A percentile compares a stretch with the other conserved stretches of the same genome.
phyloP scores from a whole-genome alignment of 2,888 invertebrate genomes.

The Bombylius major region DNA sequence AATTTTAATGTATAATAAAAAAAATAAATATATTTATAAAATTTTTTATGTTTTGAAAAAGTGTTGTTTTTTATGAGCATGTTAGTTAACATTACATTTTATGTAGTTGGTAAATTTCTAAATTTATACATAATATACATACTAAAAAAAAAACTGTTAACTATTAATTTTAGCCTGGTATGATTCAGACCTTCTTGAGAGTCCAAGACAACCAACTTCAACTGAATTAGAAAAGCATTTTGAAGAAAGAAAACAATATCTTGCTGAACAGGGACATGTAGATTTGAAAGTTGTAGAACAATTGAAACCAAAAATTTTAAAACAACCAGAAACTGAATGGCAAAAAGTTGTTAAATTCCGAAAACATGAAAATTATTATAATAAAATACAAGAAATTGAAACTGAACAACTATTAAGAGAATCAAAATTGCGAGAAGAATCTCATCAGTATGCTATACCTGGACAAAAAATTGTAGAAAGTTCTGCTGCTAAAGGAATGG shows the following conservation, averaged over 20 bases:
- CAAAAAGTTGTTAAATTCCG: conserved; percentile 68
- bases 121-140: no score
- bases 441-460: conserved; percentile 72
- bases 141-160: no score
- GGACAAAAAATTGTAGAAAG: conserved; percentile 66
- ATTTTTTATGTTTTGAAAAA: no score
- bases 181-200: conserved; percentile 72
- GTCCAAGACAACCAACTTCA: conserved; percentile 65
- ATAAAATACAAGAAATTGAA: conserved; percentile 67
- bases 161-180: conserved; percentile 63
- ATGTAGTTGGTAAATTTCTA: no score
- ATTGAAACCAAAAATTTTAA: conserved; percentile 51
- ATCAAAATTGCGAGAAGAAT: conserved; percentile 59
- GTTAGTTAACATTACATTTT: no score
- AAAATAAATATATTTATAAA: no score
- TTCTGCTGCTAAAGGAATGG: conserved; percentile 76
- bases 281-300: conserved; percentile 44
- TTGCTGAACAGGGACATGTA: conserved; percentile 53
- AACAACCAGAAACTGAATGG: conserved; percentile 73
- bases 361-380: conserved; percentile 74
- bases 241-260: conserved; percentile 64
- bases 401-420: conserved; percentile 76
- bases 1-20: no score
- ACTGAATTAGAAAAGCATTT: conserved; percentile 79
- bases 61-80: no score